Conservation (phyloP, 2,888 invertebrate genomes). For the Polietes domitor region DNA sequence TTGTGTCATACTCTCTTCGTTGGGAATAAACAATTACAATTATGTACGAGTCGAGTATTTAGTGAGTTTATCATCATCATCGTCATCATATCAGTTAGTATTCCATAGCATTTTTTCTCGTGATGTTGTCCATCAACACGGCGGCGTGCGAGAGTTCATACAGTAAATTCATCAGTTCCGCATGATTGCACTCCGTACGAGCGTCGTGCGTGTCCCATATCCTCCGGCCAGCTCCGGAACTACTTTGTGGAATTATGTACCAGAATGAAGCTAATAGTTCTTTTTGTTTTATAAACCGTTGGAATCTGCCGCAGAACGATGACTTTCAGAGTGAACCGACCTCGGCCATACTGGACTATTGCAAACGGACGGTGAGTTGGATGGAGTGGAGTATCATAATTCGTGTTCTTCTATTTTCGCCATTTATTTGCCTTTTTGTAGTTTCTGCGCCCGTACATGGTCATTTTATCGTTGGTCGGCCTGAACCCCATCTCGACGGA, state of each 20-base stretch:
- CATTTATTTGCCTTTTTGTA: slow-evolving; percentile 75
- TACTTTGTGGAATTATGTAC: slow-evolving; percentile 38
- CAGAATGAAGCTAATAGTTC: slow-evolving; percentile 69
- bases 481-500: slow-evolving; percentile 87
- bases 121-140: slow-evolving; percentile 8
- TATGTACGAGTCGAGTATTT: too few relatives aligned
- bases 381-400: not conserved
- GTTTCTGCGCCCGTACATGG: slow-evolving; percentile 89
- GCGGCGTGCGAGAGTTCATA: not conserved
- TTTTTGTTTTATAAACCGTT: slow-evolving; percentile 75
- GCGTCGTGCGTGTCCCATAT: not conserved
- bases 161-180: not conserved
- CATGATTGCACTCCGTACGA: not conserved
- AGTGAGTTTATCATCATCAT: not conserved
- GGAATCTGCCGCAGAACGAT: slow-evolving; percentile 82
- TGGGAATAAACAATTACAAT: not conserved
- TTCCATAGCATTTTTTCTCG: not conserved
- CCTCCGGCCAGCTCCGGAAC: too few relatives aligned
- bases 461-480: slow-evolving; percentile 88
- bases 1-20: not conserved
- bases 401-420: too few relatives aligned
- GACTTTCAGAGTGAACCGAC: slow-evolving; percentile 87
- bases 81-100: not conserved
- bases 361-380: slow-evolving; percentile 86
- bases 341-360: slow-evolving; percentile 89